Percentiles rank a stretch among this genome's conserved stretches.
Conservation (phyloP, 2,888 invertebrate species). For the Drosophila kambysellisi region DNA sequence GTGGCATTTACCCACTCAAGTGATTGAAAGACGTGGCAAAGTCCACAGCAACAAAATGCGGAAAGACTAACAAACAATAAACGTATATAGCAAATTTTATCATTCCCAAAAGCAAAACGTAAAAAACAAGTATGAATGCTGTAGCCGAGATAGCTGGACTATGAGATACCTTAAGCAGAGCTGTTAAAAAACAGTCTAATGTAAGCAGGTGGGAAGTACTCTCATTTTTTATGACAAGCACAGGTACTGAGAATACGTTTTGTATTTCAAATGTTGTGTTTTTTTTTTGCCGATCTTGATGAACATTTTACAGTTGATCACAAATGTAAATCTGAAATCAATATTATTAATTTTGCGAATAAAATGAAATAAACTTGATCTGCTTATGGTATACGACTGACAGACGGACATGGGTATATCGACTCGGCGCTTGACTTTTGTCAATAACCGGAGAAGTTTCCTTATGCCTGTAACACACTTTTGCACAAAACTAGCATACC, state of each 20-base stretch:
- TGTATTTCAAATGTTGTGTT: too few relatives aligned
- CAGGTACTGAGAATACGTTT: not conserved
- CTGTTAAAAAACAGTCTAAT: too few relatives aligned
- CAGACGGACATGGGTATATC: not conserved
- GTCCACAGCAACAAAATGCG: constrained; percentile 16
- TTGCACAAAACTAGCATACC: not conserved
- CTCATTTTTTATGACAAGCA: not conserved
- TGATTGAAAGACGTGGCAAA: constrained; percentile 55
- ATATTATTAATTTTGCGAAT: not conserved
- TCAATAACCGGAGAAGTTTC: not conserved
- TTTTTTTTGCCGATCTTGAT: not conserved
- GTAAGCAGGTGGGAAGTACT: not conserved
- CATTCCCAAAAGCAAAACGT: constrained; percentile 8
- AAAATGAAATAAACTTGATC: not conserved
- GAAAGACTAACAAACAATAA: constrained; percentile 41
- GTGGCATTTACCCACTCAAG: constrained; percentile 53
- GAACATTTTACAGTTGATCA: not conserved
- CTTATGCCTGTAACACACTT: not conserved
- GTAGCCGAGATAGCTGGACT: not conserved
- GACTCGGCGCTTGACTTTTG: not conserved
- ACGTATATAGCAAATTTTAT: constrained; percentile 20
- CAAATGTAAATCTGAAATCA: not conserved
- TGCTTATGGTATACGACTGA: not conserved
- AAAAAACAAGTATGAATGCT: not conserved
- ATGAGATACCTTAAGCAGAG: not conserved